Evolutionary conservation across 1,140 invertebrate genomes (phyloP).

Genomic region (Diorhabda elongata): DNA sequence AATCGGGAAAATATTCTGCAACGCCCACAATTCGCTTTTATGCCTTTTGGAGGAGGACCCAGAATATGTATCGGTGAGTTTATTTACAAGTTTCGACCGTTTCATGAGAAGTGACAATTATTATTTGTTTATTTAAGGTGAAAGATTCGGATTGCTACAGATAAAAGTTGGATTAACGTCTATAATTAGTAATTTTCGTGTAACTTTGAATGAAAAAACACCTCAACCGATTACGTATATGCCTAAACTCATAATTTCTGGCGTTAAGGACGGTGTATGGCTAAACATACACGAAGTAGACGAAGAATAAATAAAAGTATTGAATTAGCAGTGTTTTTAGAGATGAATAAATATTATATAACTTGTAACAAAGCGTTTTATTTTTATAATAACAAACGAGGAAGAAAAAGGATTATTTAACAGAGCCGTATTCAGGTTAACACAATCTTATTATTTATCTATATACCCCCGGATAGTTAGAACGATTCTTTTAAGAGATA

Average conservation of each 20-base stretch:
- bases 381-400: too few relatives aligned
- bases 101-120: neutral
- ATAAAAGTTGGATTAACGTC: constrained; percentile 32
- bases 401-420: too few relatives aligned
- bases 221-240: constrained; percentile 26
- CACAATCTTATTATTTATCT: too few relatives aligned
- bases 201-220: constrained; percentile 30
- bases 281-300: constrained; percentile 31
- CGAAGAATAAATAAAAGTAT: too few relatives aligned
- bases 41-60: constrained; percentile 59
- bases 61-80: constrained; percentile 56
- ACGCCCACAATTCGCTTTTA: constrained; percentile 45
- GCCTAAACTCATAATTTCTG: constrained; percentile 39
- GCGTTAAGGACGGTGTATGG: constrained; percentile 45
- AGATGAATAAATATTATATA: too few relatives aligned
- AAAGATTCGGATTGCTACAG: constrained; percentile 37
- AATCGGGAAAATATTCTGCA: constrained; percentile 43
- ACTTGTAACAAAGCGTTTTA: too few relatives aligned
- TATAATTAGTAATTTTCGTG: constrained; percentile 32
- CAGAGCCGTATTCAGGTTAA: too few relatives aligned
- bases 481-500: too few relatives aligned
- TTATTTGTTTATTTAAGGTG: constrained; percentile 32
- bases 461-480: too few relatives aligned
- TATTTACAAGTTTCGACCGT: neutral
- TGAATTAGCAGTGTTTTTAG: too few relatives aligned